Evolutionary conservation across 2,113 vertebrate species (phyloP).

Genomic region (Gracilinanus agilis): DNA sequence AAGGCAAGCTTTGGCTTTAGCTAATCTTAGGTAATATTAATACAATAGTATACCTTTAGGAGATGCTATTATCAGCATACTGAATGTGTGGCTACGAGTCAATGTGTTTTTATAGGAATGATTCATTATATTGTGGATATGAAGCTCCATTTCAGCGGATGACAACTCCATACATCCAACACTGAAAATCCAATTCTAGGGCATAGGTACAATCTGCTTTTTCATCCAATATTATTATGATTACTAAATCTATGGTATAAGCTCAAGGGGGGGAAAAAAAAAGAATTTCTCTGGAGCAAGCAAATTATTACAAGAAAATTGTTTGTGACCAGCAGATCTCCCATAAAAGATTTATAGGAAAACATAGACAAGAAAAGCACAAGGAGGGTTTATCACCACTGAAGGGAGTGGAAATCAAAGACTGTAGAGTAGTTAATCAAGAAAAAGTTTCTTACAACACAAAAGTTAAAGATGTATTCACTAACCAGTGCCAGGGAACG

Average conservation of each 20-base stretch:
- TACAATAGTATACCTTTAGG: background rate
- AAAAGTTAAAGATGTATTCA: constrained; percentile 43
- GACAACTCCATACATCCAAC: background rate
- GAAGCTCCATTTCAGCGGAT: background rate
- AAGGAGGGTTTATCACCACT: background rate
- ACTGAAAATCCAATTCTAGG: background rate
- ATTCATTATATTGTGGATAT: background rate
- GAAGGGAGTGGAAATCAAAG: background rate
- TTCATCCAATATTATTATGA: background rate
- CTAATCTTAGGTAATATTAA: background rate
- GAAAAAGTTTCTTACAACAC: background rate
- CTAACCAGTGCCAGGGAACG: background rate
- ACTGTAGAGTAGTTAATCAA: background rate
- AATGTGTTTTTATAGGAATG: background rate
- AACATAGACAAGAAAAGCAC: background rate
- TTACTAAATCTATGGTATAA: background rate
- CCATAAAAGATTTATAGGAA: background rate
- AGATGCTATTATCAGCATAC: background rate
- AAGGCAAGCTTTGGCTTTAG: background rate
- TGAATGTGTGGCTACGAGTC: background rate
- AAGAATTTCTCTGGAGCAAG: background rate
- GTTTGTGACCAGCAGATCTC: background rate
- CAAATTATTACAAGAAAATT: background rate
- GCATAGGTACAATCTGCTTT: background rate
- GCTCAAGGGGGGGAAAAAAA: background rate